Evolutionary conservation across 2,113 vertebrate genomes (phyloP).

Genomic region (Engystomops pustulosus): DNA sequence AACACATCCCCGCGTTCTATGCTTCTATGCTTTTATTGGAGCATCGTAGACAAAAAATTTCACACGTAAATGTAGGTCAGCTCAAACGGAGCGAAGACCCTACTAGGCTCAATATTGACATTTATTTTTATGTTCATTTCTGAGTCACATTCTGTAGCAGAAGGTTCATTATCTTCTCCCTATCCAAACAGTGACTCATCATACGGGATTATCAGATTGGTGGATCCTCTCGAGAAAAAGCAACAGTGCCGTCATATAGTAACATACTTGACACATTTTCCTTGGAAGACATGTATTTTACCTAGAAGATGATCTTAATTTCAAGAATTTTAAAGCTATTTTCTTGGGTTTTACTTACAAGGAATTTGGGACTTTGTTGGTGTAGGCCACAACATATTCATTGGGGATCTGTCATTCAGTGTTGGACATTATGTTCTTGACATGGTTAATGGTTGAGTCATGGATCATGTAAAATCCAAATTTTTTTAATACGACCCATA

Average conservation of each 20-base stretch:
- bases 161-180: constrained; percentile 31
- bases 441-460: background rate
- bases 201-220: constrained; percentile 7
- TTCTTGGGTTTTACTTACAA: background rate
- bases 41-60: background rate
- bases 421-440: background rate
- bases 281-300: background rate
- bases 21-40: background rate
- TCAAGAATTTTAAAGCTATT: background rate
- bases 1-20: background rate
- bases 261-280: background rate
- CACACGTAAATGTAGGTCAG: constrained; percentile 24
- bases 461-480: background rate
- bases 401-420: background rate
- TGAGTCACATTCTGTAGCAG: constrained; percentile 35
- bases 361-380: background rate
- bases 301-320: background rate
- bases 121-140: constrained; percentile 31
- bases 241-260: background rate
- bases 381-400: background rate
- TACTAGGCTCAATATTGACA: constrained; percentile 6
- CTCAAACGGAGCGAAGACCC: background rate
- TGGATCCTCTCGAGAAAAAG: background rate
- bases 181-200: constrained; percentile 31
- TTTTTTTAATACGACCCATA: background rate